Percentiles rank a stretch among this genome's conserved stretches.
Conservation (phyloP, 2,797 vertebrate species). For the Brachyrhaphis roseni region DNA sequence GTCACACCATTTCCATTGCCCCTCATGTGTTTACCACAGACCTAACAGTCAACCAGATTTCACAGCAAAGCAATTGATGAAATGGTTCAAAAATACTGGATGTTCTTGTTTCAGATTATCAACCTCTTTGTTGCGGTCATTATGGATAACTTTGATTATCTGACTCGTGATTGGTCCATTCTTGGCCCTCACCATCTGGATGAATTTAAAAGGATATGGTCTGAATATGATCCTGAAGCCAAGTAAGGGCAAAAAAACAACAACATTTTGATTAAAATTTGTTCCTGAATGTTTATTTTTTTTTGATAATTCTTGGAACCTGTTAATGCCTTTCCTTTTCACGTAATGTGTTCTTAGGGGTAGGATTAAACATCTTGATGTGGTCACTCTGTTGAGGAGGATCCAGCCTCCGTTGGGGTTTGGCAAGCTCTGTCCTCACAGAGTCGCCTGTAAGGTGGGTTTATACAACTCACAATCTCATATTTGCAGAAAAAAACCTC, state of each 20-base stretch:
- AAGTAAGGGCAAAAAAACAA: slow-evolving; percentile 84
- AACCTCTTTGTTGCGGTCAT: slow-evolving; percentile 99
- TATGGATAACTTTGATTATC: slow-evolving; percentile 99
- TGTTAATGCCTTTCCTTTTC: slow-evolving; percentile 10
- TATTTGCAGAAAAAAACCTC: neutral
- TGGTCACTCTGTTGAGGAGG: slow-evolving; percentile 93
- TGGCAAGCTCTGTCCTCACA: slow-evolving; percentile 95
- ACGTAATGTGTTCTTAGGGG: slow-evolving; percentile 80
- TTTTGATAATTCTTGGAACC: neutral
- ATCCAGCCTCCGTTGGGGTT: slow-evolving; percentile 98
- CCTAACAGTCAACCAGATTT: neutral
- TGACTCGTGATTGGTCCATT: slow-evolving; percentile 99
- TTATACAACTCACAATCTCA: neutral
- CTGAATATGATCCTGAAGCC: slow-evolving; percentile 98
- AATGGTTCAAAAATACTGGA: neutral
- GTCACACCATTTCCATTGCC: neutral
- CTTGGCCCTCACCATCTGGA: slow-evolving; percentile 97
- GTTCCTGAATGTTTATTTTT: neutral
- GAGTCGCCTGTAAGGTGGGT: slow-evolving; percentile 95
- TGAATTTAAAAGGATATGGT: slow-evolving; percentile 99
- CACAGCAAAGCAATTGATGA: neutral
- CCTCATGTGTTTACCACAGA: neutral
- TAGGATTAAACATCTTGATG: slow-evolving; percentile 96
- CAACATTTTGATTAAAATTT: neutral
- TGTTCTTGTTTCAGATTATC: slow-evolving; percentile 87